These are phyloP conservation scores for Nixonia krombeini DNA, from an alignment of 1,140 invertebrate species.

Conservation along the genomic window DNA sequence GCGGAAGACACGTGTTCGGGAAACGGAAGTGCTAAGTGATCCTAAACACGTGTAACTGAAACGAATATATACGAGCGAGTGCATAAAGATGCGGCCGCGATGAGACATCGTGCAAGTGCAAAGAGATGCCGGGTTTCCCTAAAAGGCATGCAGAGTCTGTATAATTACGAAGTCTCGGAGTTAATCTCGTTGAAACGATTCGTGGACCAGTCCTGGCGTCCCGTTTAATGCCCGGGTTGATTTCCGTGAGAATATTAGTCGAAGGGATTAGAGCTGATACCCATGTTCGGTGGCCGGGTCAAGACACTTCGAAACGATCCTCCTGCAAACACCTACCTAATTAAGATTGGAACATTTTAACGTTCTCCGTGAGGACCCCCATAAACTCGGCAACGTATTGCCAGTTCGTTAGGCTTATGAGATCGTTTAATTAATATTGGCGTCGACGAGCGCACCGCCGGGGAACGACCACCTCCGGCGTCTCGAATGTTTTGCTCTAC, in stretches of 20 bases:
- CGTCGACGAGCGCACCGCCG: conserved; percentile 52
- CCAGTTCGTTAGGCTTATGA: conserved; percentile 67
- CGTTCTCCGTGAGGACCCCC: conserved; percentile 59
- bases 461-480: conserved; percentile 64
- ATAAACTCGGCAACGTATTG: conserved; percentile 67
- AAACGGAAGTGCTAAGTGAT: conserved; percentile 46
- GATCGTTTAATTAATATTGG: conserved; percentile 72
- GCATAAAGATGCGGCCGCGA: too few species aligned
- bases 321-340: conserved; percentile 72
- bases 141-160: background rate
- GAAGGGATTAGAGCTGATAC: conserved; percentile 28
- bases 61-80: conserved; percentile 8
- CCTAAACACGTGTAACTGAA: conserved; percentile 40
- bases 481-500: conserved; percentile 47
- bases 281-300: conserved; percentile 34
- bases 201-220: background rate
- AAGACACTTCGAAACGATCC: conserved; percentile 60
- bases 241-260: conserved; percentile 40
- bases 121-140: background rate
- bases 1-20: conserved; percentile 41
- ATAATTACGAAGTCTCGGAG: background rate
- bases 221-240: conserved; percentile 30
- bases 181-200: conserved; percentile 10
- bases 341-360: conserved; percentile 73
- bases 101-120: background rate